Conservation (phyloP, 2,888 invertebrate species). For the Aphodius sticticus region DNA sequence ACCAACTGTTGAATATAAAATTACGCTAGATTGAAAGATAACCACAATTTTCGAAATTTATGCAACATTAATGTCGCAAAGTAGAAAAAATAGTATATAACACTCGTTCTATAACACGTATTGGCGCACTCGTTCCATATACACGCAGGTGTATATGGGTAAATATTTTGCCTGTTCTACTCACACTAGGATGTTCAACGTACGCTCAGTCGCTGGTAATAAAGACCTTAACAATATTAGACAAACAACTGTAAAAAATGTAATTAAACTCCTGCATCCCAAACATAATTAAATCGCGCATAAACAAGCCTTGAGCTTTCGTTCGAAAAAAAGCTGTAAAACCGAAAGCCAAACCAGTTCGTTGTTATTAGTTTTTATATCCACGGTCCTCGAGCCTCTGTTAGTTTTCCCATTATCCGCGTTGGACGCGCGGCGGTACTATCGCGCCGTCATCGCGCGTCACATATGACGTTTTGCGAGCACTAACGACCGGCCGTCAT, state of each 20-base stretch:
- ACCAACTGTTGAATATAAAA: no score
- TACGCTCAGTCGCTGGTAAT: no score
- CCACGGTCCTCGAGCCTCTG: background rate
- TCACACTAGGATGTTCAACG: no score
- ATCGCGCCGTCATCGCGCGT: background rate
- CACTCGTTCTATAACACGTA: no score
- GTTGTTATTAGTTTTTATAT: background rate
- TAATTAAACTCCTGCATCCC: background rate
- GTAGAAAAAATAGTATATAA: no score
- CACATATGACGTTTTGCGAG: background rate
- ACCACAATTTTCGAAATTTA: no score
- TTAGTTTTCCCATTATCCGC: background rate
- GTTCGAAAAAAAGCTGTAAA: background rate
- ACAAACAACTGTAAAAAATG: background rate
- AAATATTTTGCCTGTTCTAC: no score
- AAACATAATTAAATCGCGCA: background rate
- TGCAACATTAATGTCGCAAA: no score
- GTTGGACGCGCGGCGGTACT: background rate
- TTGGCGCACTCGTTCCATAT: no score
- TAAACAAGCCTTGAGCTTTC: background rate
- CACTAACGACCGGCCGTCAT: background rate
- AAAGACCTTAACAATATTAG: background rate
- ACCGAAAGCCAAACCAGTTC: background rate
- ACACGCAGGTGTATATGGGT: no score
- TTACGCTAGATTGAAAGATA: no score